These are phyloP conservation scores for Agrochola litura DNA, from an alignment of 2,888 invertebrate genomes.

Conservation along the genomic window DNA sequence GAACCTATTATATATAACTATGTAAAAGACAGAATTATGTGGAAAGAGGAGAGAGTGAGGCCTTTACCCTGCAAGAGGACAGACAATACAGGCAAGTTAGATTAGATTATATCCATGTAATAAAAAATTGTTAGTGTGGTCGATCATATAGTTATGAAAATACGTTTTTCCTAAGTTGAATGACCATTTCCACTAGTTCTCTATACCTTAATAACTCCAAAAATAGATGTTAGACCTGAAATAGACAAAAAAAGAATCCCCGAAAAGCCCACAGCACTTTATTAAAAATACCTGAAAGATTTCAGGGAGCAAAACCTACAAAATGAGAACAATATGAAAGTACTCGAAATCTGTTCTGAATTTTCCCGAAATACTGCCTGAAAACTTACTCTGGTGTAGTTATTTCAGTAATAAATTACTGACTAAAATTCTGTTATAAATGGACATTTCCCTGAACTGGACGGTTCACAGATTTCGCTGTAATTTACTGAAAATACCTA, in stretches of 20 bases:
- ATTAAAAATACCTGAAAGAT: slow-evolving; percentile 56
- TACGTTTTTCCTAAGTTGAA: not conserved
- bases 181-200: too few species aligned
- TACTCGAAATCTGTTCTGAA: slow-evolving; percentile 15
- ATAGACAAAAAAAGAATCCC: not conserved
- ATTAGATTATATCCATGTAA: not conserved
- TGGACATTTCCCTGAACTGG: not conserved
- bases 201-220: not conserved
- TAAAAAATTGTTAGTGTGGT: not conserved
- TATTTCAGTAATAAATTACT: not conserved
- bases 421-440: not conserved
- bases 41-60: not conserved
- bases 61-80: too few species aligned
- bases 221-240: not conserved
- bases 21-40: not conserved
- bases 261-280: slow-evolving; percentile 28
- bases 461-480: not conserved
- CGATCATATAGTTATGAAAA: not conserved
- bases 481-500: slow-evolving; percentile 5
- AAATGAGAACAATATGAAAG: slow-evolving; percentile 42
- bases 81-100: too few species aligned
- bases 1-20: too few species aligned
- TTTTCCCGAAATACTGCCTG: slow-evolving; percentile 6
- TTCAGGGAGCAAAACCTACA: slow-evolving; percentile 22
- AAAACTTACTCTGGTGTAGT: not conserved